phyloP scores from a whole-genome alignment of 2,888 invertebrate species.

The Heterodera filipjevi region DNA sequence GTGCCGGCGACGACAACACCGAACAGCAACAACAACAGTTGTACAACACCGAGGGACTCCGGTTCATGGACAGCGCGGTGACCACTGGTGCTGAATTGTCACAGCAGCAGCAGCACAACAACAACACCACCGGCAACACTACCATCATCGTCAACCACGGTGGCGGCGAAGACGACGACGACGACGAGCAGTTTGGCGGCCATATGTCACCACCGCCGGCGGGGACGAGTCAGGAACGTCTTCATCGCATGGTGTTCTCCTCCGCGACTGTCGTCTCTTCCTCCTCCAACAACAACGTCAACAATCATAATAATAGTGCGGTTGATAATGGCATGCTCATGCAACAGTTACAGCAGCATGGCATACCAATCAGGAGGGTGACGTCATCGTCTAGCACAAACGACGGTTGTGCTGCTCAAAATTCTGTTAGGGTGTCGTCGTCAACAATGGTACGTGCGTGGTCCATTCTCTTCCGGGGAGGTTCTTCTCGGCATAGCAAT shows the following conservation, averaged over 20 bases:
- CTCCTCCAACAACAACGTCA: no score
- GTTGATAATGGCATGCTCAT: no score
- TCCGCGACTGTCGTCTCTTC: not conserved
- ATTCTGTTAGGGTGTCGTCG: no score
- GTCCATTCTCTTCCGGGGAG: no score
- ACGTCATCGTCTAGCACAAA: no score
- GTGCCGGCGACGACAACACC: not conserved
- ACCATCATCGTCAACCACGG: not conserved
- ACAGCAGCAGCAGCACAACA: not conserved
- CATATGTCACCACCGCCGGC: no score
- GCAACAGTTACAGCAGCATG: no score
- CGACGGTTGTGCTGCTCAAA: no score
- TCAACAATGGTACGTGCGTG: no score
- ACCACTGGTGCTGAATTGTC: not conserved
- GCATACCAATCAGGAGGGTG: no score
- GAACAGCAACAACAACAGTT: not conserved
- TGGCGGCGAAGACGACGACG: not conserved
- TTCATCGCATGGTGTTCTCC: not conserved
- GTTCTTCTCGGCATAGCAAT: no score
- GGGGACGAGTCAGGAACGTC: not conserved
- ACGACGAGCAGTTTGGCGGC: not conserved
- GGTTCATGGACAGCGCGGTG: not conserved
- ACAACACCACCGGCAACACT: not conserved
- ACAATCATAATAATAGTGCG: no score
- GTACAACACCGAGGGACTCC: not conserved